These are phyloP conservation scores for Eonycteris spelaea DNA, from an alignment of 2,113 vertebrate genomes.

Conservation along the genomic window DNA sequence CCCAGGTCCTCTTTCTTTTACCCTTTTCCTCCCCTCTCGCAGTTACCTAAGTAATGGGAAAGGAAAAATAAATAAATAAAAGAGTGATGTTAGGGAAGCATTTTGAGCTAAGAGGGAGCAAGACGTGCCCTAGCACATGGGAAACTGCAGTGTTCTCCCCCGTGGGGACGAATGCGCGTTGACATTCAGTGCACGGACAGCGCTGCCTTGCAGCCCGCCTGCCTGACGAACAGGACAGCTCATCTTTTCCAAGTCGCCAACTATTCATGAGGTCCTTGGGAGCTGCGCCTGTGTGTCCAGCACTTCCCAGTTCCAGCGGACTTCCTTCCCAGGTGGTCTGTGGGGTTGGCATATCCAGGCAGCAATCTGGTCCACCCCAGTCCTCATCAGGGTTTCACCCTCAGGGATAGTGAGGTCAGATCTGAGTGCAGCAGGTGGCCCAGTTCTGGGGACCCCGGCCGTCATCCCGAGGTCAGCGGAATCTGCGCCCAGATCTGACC, in stretches of 20 bases:
- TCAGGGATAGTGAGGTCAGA: background rate
- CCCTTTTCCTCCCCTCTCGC: background rate
- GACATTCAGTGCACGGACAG: background rate
- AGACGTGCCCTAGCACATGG: background rate
- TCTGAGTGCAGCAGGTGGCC: background rate
- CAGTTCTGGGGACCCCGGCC: no score
- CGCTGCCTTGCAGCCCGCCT: background rate
- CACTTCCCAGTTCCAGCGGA: background rate
- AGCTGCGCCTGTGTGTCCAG: no score
- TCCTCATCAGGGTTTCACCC: background rate
- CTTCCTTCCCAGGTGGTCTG: background rate
- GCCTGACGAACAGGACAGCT: background rate
- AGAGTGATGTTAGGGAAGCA: background rate
- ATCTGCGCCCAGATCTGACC: background rate
- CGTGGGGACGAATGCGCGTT: background rate
- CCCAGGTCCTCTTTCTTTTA: background rate
- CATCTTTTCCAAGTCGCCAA: background rate
- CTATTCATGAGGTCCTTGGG: background rate
- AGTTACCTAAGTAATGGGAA: background rate
- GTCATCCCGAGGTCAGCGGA: background rate
- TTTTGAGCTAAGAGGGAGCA: background rate
- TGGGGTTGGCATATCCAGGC: background rate
- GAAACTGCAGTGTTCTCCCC: background rate
- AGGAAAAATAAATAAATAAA: background rate
- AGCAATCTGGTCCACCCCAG: fast-evolving